Evolutionary conservation across 92 coral and sea anemone genomes (phyloP).

Genomic region (Parazoanthus darwini): DNA sequence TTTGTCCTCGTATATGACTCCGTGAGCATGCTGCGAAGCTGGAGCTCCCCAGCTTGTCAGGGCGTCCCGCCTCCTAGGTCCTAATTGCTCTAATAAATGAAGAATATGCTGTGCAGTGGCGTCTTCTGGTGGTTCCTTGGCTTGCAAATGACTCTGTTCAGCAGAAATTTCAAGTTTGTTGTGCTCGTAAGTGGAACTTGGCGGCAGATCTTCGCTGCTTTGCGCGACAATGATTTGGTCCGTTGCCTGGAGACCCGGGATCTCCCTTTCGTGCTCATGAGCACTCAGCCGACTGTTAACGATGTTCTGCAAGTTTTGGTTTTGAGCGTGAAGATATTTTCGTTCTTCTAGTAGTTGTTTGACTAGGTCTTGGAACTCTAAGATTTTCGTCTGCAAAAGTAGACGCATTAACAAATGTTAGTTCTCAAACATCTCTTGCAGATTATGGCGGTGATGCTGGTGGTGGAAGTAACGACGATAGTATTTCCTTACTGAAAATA

Average conservation of each 20-base stretch:
- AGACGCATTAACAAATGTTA: neutral
- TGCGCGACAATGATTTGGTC: constrained; percentile 57
- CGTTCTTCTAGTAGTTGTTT: constrained; percentile 78
- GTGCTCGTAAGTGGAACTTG: constrained; percentile 38
- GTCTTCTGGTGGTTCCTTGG: constrained; percentile 57
- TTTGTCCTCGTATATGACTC: neutral
- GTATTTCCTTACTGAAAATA: too few relatives aligned
- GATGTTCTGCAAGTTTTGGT: constrained; percentile 66
- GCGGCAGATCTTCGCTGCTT: constrained; percentile 35
- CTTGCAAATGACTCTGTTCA: constrained; percentile 35
- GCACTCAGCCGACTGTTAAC: constrained; percentile 80
- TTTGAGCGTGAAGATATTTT: constrained; percentile 60
- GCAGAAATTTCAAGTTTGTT: constrained; percentile 39
- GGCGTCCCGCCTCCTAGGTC: constrained; percentile 79
- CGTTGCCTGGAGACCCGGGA: constrained; percentile 61
- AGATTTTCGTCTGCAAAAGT: constrained; percentile 59
- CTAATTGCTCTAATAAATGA: constrained; percentile 88
- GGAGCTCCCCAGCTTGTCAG: constrained; percentile 76
- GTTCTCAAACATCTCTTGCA: neutral
- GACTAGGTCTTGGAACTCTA: constrained; percentile 72
- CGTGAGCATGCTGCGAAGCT: constrained; percentile 49
- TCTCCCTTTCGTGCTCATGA: constrained; percentile 73
- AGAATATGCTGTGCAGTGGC: constrained; percentile 91
- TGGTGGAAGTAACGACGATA: too few relatives aligned
- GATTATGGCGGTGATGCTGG: too few relatives aligned